Base-by-base conservation (phyloP, 2,113 vertebrate genomes). In the Phocoena phocoena region DNA sequence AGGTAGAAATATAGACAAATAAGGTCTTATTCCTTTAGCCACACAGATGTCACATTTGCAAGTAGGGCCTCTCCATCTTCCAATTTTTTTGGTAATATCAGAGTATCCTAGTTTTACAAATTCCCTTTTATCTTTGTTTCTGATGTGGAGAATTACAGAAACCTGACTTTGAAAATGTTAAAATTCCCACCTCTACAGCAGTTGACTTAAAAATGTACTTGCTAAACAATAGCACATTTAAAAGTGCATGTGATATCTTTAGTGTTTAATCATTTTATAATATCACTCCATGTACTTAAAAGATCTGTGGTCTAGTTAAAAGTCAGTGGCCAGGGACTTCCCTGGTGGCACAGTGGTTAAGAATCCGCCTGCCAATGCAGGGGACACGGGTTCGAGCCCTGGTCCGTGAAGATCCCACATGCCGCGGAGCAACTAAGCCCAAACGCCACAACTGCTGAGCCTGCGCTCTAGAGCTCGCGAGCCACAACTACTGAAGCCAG, bases 211-310 rank as follows among this genome's bases (percentile, higher is more conserved):
- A 85, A 67, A 20, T 65, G 0, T 53, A 85, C 25, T 36, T 67
- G 41, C 20, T 80, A 85, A 74, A 73, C 0, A 73, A 9, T 60
- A 55, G 36, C 25, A 70, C 65, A 73, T 95, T 89, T 76, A 71
- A 63, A 18, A 83, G 4, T 89, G 18, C 47, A 1, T 50, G 11
- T 76, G 7, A 83, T 82, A 21, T 74, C 77, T 95, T 55, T 82
- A 88, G 41, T n/a, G 55, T 93, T 93, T 74, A 73, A 67, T 84
- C 23, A 74, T 88, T 88, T 95, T 90, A 14, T 88, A 65, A 68
- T 80, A 44, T 81, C 21, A 38, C 17, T 41, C 44, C 6, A 15
- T 95, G 70, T 70, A 67, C 81, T 89, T 93, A 21, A 77, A 70
- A 87, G 73, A 90, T 15, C 18, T 63, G 6, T 68, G 28, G 7